Evolutionary conservation across 2,888 invertebrate genomes (phyloP).

Genomic region (Euphydryas editha): DNA sequence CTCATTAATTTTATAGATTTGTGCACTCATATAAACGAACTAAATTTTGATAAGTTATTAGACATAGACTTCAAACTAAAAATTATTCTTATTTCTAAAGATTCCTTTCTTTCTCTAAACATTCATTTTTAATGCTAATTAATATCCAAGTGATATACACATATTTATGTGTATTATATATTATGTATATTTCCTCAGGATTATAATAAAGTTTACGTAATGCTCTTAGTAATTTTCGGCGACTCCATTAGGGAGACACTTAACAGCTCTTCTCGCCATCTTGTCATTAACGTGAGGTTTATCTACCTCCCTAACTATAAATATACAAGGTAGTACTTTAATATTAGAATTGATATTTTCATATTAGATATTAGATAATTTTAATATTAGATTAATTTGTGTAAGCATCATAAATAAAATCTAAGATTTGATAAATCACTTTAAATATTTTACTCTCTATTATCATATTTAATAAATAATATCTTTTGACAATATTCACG

Average conservation of each 20-base stretch:
- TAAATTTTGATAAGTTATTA: too few relatives aligned
- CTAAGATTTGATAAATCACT: neutral
- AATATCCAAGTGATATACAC: neutral
- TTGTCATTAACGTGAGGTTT: conserved; percentile 18
- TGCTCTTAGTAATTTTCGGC: conserved; percentile 20
- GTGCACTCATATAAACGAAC: too few relatives aligned
- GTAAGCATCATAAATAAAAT: neutral
- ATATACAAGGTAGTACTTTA: conserved; percentile 16
- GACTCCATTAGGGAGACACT: conserved; percentile 26
- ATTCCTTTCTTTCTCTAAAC: too few relatives aligned
- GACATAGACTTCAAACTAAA: too few relatives aligned
- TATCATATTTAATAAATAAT: too few relatives aligned
- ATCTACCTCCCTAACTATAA: conserved; percentile 19
- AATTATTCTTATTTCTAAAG: neutral
- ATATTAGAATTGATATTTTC: conserved; percentile 5
- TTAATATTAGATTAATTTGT: too few relatives aligned
- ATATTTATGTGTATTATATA: too few relatives aligned
- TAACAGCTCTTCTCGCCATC: conserved; percentile 17
- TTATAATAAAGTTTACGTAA: conserved; percentile 22
- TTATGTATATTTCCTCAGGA: conserved; percentile 8
- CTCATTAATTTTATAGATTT: too few relatives aligned
- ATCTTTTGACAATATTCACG: too few relatives aligned
- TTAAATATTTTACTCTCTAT: neutral
- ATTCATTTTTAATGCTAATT: neutral
- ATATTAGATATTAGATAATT: too few relatives aligned